These are phyloP conservation scores for Drosophila recens DNA, from an alignment of 2,888 invertebrate genomes.

Conservation along the genomic window DNA sequence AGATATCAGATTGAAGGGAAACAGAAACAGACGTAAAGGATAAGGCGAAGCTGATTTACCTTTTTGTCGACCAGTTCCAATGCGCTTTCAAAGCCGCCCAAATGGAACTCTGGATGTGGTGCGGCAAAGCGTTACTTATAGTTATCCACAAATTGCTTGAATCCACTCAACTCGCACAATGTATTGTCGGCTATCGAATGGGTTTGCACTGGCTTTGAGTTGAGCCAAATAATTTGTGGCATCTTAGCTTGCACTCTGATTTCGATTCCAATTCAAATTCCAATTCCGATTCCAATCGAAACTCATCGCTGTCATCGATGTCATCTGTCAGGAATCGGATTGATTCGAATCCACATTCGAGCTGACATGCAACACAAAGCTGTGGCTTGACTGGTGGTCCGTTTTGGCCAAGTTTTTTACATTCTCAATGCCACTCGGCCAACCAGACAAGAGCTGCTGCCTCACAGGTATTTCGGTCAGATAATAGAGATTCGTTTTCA, in stretches of 20 bases:
- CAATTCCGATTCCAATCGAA: not conserved
- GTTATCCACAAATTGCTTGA: constrained; percentile 14
- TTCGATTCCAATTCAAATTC: not conserved
- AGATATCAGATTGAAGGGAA: constrained; percentile 2
- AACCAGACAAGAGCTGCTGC: not conserved
- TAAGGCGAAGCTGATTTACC: not conserved
- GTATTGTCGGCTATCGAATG: constrained; percentile 11
- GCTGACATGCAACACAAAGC: constrained; percentile 5
- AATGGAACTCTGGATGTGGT: constrained; percentile 4
- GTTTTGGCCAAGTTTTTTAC: constrained; percentile 6
- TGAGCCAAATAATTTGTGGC: constrained; percentile 10
- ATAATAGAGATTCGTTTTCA: constrained; percentile 11
- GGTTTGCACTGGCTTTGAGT: not conserved
- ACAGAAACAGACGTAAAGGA: not conserved
- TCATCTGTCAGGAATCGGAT: not conserved
- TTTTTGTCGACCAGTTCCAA: not conserved
- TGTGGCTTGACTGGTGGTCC: not conserved
- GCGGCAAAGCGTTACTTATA: constrained; percentile 5
- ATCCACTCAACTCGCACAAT: not conserved
- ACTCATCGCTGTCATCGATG: constrained; percentile 3
- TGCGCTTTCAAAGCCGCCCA: constrained; percentile 3
- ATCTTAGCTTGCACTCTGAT: constrained; percentile 3
- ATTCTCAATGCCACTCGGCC: not conserved
- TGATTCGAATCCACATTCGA: constrained; percentile 2
- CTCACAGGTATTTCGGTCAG: constrained; percentile 3